These are phyloP conservation scores for Thamnaconus septentrionalis DNA, from an alignment of 2,113 vertebrate genomes.

Conservation along the genomic window DNA sequence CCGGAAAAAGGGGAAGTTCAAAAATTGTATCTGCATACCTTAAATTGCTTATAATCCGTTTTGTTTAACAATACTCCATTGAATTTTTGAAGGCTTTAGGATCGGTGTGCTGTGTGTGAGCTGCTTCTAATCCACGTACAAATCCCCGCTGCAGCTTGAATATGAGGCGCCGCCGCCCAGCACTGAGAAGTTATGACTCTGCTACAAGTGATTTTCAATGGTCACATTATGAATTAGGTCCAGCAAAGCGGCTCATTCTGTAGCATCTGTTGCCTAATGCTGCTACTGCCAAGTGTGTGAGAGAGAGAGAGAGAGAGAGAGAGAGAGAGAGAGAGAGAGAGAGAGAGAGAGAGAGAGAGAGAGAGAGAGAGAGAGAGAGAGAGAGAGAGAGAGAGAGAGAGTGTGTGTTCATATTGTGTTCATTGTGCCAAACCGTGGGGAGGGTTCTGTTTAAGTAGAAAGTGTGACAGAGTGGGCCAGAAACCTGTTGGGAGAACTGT, in stretches of 20 bases:
- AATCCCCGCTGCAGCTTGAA: constrained; percentile 11
- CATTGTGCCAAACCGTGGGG: too few relatives aligned
- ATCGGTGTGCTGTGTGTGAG: constrained; percentile 20
- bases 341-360: too few relatives aligned
- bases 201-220: constrained; percentile 63
- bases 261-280: constrained; percentile 67
- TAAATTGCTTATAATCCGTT: constrained; percentile 52
- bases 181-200: constrained; percentile 66
- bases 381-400: too few relatives aligned
- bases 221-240: constrained; percentile 62
- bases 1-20: constrained; percentile 32
- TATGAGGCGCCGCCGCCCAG: not conserved
- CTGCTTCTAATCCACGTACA: constrained; percentile 17
- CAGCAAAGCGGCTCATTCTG: constrained; percentile 61
- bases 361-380: too few relatives aligned
- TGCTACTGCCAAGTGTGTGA: constrained; percentile 29
- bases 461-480: constrained; percentile 53
- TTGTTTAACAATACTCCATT: constrained; percentile 32
- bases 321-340: too few relatives aligned
- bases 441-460: constrained; percentile 34
- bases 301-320: too few relatives aligned
- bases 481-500: constrained; percentile 33
- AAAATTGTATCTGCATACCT: constrained; percentile 41
- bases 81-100: not conserved
- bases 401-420: too few relatives aligned